These are phyloP conservation scores for Drymodes brunneopygia DNA, from an alignment of 2,113 vertebrate species.

Conservation along the genomic window DNA sequence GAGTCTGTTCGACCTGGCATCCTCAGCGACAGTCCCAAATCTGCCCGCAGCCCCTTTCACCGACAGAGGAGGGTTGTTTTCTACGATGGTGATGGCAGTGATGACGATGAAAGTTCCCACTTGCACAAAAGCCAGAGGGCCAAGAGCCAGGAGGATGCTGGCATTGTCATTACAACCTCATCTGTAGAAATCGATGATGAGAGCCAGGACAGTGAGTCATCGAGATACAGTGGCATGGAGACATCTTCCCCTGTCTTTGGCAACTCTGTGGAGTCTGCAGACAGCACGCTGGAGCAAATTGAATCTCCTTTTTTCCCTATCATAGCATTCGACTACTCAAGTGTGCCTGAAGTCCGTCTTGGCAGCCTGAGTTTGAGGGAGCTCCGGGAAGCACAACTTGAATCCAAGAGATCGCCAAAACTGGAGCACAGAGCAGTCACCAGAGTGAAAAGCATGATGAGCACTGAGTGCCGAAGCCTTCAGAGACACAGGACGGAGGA, in stretches of 20 bases:
- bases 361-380: slow-evolving; percentile 66
- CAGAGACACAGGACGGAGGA: slow-evolving; percentile 69
- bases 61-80: slow-evolving; percentile 81
- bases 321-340: slow-evolving; percentile 52
- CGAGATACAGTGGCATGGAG: slow-evolving; percentile 54
- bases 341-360: slow-evolving; percentile 26
- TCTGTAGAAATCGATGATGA: slow-evolving; percentile 62
- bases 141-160: slow-evolving; percentile 38
- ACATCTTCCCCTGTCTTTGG: slow-evolving; percentile 51
- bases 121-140: slow-evolving; percentile 38
- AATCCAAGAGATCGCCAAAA: slow-evolving; percentile 81
- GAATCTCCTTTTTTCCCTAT: slow-evolving; percentile 70
- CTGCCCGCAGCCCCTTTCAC: slow-evolving; percentile 81
- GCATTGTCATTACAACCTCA: slow-evolving; percentile 27
- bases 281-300: slow-evolving; percentile 1
- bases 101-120: slow-evolving; percentile 67
- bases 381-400: slow-evolving; percentile 69
- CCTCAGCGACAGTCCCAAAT: slow-evolving; percentile 75
- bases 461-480: slow-evolving; percentile 68
- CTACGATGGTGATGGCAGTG: slow-evolving; percentile 78
- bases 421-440: slow-evolving; percentile 82
- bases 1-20: slow-evolving; percentile 71
- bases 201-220: slow-evolving; percentile 59
- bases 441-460: slow-evolving; percentile 78
- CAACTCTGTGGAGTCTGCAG: slow-evolving; percentile 63